phyloP scores from a whole-genome alignment of 2,888 invertebrate species.

The Xiphydria camelus region DNA sequence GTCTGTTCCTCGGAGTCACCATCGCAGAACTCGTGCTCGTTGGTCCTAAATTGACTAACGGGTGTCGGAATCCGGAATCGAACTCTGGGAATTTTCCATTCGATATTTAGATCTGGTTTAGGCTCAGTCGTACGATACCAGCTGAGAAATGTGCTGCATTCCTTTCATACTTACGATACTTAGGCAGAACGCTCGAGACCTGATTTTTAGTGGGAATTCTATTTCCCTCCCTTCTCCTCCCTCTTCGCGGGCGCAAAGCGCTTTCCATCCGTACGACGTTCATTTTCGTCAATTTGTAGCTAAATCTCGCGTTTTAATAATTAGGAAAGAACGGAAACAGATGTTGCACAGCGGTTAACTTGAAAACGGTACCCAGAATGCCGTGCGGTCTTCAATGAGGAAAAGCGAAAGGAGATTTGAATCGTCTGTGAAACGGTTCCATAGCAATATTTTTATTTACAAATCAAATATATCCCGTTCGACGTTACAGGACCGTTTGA shows the following conservation, averaged over 20 bases:
- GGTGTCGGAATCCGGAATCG: constrained; percentile 12
- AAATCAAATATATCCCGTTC: constrained; percentile 37
- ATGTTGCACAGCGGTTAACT: neutral
- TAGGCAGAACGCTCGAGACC: constrained; percentile 23
- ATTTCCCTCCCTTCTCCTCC: constrained; percentile 9
- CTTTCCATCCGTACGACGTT: constrained; percentile 31
- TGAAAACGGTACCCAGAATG: too few relatives aligned
- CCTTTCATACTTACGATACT: constrained; percentile 31
- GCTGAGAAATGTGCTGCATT: neutral
- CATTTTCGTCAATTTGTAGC: too few relatives aligned
- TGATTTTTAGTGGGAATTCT: constrained; percentile 8
- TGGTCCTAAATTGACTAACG: constrained; percentile 17
- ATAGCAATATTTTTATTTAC: constrained; percentile 48
- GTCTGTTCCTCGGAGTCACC: constrained; percentile 8
- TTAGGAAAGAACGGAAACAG: too few relatives aligned
- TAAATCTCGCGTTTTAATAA: too few relatives aligned
- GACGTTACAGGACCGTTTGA: constrained; percentile 26
- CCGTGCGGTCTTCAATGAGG: too few relatives aligned
- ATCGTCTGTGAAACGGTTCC: constrained; percentile 7
- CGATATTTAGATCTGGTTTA: neutral
- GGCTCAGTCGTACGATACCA: neutral
- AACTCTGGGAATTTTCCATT: constrained; percentile 1
- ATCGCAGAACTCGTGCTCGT: constrained; percentile 6
- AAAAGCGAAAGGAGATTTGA: neutral
- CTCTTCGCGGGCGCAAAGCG: constrained; percentile 1